Evolutionary conservation across 2,113 vertebrate species (phyloP).

Genomic region (Lampris megalopsis): DNA sequence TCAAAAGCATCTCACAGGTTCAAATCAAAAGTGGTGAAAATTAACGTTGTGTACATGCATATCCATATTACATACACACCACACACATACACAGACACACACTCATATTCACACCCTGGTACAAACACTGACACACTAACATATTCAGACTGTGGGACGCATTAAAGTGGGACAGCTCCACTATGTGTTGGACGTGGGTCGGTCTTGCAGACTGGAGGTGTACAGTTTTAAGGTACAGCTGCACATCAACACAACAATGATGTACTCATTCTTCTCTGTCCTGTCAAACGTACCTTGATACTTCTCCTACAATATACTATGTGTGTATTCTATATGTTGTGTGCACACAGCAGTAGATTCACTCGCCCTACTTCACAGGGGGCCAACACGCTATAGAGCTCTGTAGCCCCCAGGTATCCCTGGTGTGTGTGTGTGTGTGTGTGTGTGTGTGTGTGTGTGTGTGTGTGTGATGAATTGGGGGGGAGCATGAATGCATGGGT

Average conservation of each 20-base stretch:
- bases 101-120: not conserved
- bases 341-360: not conserved
- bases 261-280: not conserved
- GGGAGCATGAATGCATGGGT: conserved; percentile 64
- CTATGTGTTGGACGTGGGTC: not conserved
- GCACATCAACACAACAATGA: not conserved
- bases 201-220: not conserved
- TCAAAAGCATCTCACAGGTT: conserved; percentile 1
- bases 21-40: not conserved
- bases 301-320: not conserved
- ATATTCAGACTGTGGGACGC: not conserved
- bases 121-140: not conserved
- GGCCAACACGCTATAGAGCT: not conserved
- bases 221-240: not conserved
- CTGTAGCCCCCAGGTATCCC: not conserved
- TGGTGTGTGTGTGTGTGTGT: conserved; percentile 25
- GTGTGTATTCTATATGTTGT: not conserved
- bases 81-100: not conserved
- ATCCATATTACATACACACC: no score
- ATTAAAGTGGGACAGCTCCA: not conserved
- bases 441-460: conserved; percentile 12
- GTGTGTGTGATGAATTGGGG: conserved; percentile 30
- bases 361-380: conserved; percentile 6
- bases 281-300: not conserved
- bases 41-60: not conserved